These are phyloP conservation scores for Acanthornis magna DNA, from an alignment of 2,797 vertebrate species.

Conservation along the genomic window DNA sequence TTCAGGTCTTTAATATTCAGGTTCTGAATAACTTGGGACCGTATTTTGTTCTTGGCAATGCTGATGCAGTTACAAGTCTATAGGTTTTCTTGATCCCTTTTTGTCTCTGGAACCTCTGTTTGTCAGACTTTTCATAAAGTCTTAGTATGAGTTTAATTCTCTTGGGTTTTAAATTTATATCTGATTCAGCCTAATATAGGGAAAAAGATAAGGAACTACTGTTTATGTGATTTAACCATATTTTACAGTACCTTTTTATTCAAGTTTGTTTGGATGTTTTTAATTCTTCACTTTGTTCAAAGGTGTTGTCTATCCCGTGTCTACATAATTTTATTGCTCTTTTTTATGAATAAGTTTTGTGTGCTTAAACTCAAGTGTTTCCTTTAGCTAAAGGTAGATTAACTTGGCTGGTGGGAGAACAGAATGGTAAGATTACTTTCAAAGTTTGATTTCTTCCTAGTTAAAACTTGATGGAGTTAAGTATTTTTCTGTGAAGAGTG, in stretches of 20 bases:
- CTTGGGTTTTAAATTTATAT: not conserved
- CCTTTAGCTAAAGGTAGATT: not conserved
- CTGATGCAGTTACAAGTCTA: rapidly evolving
- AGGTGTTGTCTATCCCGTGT: not conserved
- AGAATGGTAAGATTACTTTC: not conserved
- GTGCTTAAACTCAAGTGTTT: not conserved
- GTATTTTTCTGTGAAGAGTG: not conserved
- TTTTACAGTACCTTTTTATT: not conserved
- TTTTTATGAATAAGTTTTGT: not conserved
- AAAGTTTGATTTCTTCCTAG: not conserved
- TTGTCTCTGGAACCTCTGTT: not conserved
- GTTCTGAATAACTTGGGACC: not conserved
- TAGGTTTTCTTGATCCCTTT: not conserved
- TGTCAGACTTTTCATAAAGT: not conserved
- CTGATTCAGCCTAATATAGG: not conserved
- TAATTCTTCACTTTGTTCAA: not conserved
- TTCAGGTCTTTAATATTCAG: not conserved
- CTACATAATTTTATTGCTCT: not conserved
- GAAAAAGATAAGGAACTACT: not conserved
- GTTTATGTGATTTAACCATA: not conserved
- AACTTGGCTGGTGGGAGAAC: not conserved
- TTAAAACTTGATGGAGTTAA: not conserved
- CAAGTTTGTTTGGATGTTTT: not conserved
- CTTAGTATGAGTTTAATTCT: not conserved
- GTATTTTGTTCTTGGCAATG: not conserved